Conservation (phyloP, 2,888 invertebrate genomes). For the Stenurella melanura region DNA sequence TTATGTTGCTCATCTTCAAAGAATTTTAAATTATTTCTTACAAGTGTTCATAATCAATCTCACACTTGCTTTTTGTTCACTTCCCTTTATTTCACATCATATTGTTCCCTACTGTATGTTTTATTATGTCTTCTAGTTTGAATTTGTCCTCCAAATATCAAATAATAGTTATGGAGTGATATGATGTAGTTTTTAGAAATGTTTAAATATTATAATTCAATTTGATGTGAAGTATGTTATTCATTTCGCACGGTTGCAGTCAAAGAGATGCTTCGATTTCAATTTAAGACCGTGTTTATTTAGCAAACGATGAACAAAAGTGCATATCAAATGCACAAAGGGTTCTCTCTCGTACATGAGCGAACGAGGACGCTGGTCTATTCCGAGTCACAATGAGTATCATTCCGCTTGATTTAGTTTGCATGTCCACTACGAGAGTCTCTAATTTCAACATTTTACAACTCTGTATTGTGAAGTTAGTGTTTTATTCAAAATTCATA, state of each 20-base stretch:
- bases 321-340: slow-evolving; percentile 4
- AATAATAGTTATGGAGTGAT: too few relatives aligned
- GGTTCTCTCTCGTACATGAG: not conserved
- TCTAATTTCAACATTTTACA: slow-evolving; percentile 7
- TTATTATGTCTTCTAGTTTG: too few relatives aligned
- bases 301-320: slow-evolving; percentile 6
- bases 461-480: not conserved
- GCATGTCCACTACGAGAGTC: not conserved
- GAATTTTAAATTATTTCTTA: too few relatives aligned
- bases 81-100: too few relatives aligned
- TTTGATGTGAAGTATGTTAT: not conserved
- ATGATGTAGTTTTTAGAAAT: too few relatives aligned
- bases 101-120: too few relatives aligned
- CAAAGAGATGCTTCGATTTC: slow-evolving; percentile 1
- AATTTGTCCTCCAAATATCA: too few relatives aligned
- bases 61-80: too few relatives aligned
- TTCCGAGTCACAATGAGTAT: not conserved
- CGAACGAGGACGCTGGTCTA: slow-evolving; percentile 3
- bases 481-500: not conserved
- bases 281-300: slow-evolving; percentile 19
- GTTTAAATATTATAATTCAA: not conserved
- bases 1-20: too few relatives aligned
- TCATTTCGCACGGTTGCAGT: not conserved
- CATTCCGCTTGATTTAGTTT: slow-evolving; percentile 7
- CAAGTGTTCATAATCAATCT: too few relatives aligned